These are phyloP conservation scores for Epinephelus awoara DNA, from an alignment of 2,797 vertebrate genomes.

Conservation along the genomic window DNA sequence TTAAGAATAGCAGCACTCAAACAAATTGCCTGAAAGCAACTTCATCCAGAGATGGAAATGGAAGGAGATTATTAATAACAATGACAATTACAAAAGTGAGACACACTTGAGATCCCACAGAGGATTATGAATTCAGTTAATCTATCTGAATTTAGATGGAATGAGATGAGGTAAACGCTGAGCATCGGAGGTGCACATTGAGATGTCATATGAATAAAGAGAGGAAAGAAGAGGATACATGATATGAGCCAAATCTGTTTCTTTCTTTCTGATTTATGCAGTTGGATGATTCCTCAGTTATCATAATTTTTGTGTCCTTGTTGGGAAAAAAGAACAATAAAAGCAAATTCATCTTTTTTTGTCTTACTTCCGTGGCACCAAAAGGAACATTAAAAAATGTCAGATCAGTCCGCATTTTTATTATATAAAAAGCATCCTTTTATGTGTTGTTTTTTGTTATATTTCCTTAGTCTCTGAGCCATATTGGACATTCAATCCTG, in stretches of 20 bases:
- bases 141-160: neutral
- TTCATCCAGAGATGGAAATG: neutral
- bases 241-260: neutral
- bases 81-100: neutral
- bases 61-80: constrained; percentile 4
- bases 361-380: too few relatives aligned
- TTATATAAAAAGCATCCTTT: too few relatives aligned
- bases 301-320: too few relatives aligned
- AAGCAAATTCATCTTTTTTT: too few relatives aligned
- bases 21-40: neutral
- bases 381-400: too few relatives aligned
- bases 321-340: too few relatives aligned
- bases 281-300: neutral
- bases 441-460: too few relatives aligned
- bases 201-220: neutral
- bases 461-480: too few relatives aligned
- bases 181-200: neutral
- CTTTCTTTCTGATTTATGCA: neutral
- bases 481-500: too few relatives aligned
- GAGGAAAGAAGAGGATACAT: neutral
- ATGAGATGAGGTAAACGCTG: neutral
- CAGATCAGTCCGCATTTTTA: too few relatives aligned
- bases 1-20: constrained; percentile 4
- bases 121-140: neutral
- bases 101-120: too few relatives aligned